A percentile compares a stretch with the other conserved stretches of the same genome.
phyloP scores from a whole-genome alignment of 2,797 vertebrate species.

The Paramormyrops hopkinsi region DNA sequence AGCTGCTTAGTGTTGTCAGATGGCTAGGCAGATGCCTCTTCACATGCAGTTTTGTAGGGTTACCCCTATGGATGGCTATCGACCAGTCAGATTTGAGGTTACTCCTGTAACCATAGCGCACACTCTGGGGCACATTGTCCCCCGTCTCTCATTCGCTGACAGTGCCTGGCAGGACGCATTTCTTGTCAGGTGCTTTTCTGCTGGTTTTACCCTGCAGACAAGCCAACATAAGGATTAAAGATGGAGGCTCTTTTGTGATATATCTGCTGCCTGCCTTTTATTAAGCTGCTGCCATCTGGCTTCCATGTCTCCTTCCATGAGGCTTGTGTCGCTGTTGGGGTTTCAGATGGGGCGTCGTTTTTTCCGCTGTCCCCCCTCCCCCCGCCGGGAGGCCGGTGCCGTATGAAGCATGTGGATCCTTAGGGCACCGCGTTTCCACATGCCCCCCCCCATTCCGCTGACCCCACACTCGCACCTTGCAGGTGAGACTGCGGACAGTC shows the following conservation, averaged over 20 bases:
- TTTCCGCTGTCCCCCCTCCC: neutral
- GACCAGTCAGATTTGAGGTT: neutral
- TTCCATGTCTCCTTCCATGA: neutral
- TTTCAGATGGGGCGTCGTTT: neutral
- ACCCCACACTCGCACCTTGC: neutral
- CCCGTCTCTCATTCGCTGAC: neutral
- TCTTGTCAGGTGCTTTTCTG: neutral
- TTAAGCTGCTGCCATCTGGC: conserved; percentile 28
- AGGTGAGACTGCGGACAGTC: conserved; percentile 95
- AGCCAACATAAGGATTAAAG: neutral
- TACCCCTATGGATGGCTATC: neutral
- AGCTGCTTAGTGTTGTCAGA: neutral
- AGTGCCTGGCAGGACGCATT: neutral
- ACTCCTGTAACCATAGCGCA: neutral
- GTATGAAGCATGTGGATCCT: neutral
- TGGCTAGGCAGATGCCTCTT: neutral
- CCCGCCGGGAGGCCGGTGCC: no score
- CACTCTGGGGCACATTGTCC: neutral
- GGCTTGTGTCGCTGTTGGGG: neutral
- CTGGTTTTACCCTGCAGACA: neutral
- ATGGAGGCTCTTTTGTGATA: no score
- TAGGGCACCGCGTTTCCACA: neutral
- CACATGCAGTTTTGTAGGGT: neutral
- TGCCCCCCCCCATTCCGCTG: neutral
- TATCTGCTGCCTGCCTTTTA: neutral